phyloP scores from a whole-genome alignment of 2,113 vertebrate species.

The Equus quagga region DNA sequence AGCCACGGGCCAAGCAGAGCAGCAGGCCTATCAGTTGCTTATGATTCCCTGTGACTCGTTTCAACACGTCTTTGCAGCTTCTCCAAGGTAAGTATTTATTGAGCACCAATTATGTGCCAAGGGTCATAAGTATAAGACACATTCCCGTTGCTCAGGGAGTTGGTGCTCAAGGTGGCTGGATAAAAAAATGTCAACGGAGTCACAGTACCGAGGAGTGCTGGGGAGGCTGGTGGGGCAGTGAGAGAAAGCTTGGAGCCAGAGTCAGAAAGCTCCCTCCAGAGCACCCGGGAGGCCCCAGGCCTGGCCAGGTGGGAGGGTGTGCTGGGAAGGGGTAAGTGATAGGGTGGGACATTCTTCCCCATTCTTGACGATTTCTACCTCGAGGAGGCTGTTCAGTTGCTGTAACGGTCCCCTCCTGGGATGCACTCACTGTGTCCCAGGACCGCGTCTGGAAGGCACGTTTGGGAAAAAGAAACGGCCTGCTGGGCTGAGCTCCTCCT shows the following conservation, averaged over 20 bases:
- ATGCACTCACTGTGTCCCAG: not conserved
- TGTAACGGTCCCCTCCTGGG: not conserved
- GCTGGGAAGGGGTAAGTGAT: not conserved
- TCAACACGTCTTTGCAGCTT: not conserved
- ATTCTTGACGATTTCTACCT: too few relatives aligned
- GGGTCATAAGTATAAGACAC: not conserved
- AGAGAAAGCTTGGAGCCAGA: not conserved
- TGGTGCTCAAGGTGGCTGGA: fast-evolving
- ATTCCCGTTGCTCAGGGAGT: fast-evolving
- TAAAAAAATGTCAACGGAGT: fast-evolving
- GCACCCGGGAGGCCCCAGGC: not conserved
- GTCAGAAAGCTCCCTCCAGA: fast-evolving
- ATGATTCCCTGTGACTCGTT: fast-evolving
- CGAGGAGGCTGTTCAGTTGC: fast-evolving
- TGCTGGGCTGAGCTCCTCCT: not conserved
- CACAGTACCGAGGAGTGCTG: fast-evolving
- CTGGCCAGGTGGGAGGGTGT: not conserved
- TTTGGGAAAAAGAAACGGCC: not conserved
- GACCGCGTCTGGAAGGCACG: not conserved
- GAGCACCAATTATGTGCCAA: not conserved
- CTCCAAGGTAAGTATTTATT: not conserved
- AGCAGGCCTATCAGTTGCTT: not conserved
- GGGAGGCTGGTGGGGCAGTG: fast-evolving
- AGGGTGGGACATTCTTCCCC: not conserved
- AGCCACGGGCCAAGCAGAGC: fast-evolving